phyloP scores from a whole-genome alignment of 2,113 vertebrate genomes.

The Motacilla tschutschensis region DNA sequence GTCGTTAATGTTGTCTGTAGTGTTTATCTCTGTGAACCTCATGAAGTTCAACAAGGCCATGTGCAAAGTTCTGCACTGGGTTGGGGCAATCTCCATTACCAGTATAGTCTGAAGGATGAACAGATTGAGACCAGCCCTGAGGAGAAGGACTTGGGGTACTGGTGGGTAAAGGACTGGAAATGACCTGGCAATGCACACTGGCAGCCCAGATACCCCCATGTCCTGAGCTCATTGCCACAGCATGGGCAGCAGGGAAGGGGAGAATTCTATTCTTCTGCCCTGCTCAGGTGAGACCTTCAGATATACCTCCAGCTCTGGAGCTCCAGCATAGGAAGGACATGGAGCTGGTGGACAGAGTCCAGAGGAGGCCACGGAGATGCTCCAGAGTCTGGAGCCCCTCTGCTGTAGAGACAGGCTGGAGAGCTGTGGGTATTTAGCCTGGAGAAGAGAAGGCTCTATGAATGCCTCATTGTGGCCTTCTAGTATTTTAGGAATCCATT shows the following conservation, averaged over 20 bases:
- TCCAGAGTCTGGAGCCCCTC: not conserved
- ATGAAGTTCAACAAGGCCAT: not conserved
- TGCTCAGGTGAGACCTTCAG: not conserved
- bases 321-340: rapidly evolving
- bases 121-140: not conserved
- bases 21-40: not conserved
- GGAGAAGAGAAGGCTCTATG: not conserved
- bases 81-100: not conserved
- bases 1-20: not conserved
- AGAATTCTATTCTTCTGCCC: not conserved
- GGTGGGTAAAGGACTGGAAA: not conserved
- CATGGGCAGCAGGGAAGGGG: not conserved
- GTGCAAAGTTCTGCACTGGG: not conserved
- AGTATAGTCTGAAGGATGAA: not conserved
- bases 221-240: not conserved
- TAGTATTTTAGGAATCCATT: not conserved
- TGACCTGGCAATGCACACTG: not conserved
- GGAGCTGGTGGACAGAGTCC: not conserved
- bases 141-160: not conserved
- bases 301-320: not conserved
- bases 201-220: rapidly evolving
- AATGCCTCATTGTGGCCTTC: not conserved
- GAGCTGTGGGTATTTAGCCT: not conserved
- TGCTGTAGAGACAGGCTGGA: not conserved
- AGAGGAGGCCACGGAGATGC: rapidly evolving